Conservation (phyloP, 2,797 vertebrate species). For the Acanthiza pusilla region DNA sequence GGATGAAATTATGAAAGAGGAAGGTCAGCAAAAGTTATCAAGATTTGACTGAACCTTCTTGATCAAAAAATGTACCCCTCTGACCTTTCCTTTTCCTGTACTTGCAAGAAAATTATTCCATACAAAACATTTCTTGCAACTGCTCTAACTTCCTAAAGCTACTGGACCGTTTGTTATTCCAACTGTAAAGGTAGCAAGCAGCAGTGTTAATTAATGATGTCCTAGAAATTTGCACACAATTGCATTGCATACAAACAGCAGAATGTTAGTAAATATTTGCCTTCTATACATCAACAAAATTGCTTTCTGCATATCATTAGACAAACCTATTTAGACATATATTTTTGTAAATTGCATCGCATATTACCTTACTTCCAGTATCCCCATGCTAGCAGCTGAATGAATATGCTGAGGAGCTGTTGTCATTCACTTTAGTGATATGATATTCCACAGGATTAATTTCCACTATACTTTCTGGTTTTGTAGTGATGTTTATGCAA, state of each 20-base stretch:
- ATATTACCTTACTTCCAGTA: conserved; percentile 35
- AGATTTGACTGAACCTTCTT: neutral
- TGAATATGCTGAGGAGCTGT: neutral
- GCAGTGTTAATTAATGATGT: neutral
- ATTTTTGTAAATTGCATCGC: neutral
- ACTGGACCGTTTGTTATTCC: neutral
- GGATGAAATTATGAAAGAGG: neutral
- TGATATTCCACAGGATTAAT: conserved; percentile 1
- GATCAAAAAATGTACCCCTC: neutral
- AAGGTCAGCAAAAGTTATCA: neutral
- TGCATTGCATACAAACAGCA: neutral
- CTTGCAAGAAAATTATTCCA: neutral
- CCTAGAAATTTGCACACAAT: neutral
- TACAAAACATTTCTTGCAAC: neutral
- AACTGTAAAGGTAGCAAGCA: neutral
- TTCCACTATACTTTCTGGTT: neutral
- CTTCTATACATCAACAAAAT: neutral
- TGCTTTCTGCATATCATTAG: neutral
- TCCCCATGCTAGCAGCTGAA: conserved; percentile 12
- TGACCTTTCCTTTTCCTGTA: neutral
- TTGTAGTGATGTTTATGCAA: neutral
- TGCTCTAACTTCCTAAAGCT: neutral
- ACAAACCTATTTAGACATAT: neutral
- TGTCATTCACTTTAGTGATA: neutral
- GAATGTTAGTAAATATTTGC: neutral